Evolutionary conservation across 1,140 invertebrate genomes (phyloP).

Genomic region (Apis laboriosa): DNA sequence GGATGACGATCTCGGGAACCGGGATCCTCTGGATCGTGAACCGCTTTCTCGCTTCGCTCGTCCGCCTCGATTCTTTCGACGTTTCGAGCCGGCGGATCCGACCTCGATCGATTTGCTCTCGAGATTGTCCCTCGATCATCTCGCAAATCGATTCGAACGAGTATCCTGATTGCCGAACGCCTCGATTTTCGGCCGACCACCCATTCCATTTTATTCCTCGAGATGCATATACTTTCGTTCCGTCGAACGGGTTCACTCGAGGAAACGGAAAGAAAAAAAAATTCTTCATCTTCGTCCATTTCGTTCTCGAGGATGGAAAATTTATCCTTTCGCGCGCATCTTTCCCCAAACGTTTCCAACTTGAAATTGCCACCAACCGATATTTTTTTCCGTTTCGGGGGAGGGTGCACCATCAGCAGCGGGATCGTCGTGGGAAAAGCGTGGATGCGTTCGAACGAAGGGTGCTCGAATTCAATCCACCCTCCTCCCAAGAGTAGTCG

Average conservation of each 20-base stretch:
- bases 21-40: constrained; percentile 55
- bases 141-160: constrained; percentile 61
- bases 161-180: constrained; percentile 58
- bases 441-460: constrained; percentile 47
- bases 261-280: no score
- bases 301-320: no score
- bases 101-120: constrained; percentile 62
- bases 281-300: no score
- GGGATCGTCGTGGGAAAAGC: constrained; percentile 62
- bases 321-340: no score
- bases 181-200: constrained; percentile 54
- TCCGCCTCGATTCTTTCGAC: constrained; percentile 60
- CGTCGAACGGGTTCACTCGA: neutral
- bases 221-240: neutral
- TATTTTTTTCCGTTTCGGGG: neutral
- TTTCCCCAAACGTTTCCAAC: no score
- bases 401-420: constrained; percentile 58
- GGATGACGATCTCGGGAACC: constrained; percentile 54
- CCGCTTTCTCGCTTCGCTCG: constrained; percentile 67
- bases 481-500: constrained; percentile 22
- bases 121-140: constrained; percentile 63
- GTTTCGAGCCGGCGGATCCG: constrained; percentile 53
- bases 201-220: neutral
- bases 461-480: constrained; percentile 53
- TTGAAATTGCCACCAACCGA: constrained; percentile 15